Conservation (phyloP, 2,113 vertebrate species). For the Patagioenas fasciata region DNA sequence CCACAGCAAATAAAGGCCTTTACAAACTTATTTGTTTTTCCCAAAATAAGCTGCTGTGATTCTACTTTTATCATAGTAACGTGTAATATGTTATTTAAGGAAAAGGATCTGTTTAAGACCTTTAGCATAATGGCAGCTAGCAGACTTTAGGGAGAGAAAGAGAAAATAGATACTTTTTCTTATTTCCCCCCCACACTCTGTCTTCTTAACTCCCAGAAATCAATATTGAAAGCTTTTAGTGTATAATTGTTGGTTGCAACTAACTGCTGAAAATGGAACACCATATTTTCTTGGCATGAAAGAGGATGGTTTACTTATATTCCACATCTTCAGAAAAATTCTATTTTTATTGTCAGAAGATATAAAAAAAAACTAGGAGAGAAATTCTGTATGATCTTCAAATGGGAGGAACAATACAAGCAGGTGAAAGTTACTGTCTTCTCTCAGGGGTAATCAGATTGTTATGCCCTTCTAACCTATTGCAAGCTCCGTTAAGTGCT, state of each 20-base stretch:
- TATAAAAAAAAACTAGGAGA: neutral
- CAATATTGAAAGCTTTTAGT: neutral
- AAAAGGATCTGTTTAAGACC: neutral
- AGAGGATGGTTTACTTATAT: neutral
- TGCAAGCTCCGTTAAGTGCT: neutral
- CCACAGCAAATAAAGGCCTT: neutral
- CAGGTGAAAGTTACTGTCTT: neutral
- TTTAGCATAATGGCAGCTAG: neutral
- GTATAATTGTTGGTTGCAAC: neutral
- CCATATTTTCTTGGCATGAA: neutral
- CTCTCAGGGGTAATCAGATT: neutral
- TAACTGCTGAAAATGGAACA: neutral
- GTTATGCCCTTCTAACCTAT: neutral
- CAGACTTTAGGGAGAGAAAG: neutral
- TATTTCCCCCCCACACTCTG: neutral
- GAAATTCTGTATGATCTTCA: neutral
- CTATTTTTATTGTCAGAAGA: neutral
- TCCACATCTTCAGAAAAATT: neutral
- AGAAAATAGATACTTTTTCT: too few species aligned
- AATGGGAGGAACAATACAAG: neutral
- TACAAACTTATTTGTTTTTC: neutral
- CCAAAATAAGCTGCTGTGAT: neutral
- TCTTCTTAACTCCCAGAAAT: neutral
- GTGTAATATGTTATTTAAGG: neutral
- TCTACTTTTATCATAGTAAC: neutral